phyloP scores from a whole-genome alignment of 2,888 invertebrate genomes.

The Drosophila multiciliata region DNA sequence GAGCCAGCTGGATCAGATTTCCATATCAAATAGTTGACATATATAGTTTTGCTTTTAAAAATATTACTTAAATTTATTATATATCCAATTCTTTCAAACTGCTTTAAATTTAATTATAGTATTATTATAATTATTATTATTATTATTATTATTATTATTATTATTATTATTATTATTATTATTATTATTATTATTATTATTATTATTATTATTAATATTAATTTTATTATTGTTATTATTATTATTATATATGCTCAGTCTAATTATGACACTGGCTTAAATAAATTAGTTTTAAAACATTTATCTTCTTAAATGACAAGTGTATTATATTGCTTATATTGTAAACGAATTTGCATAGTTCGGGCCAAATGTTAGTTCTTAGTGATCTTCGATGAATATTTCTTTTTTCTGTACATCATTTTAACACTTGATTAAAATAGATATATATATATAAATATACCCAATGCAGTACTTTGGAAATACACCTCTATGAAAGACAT shows the following conservation, averaged over 20 bases:
- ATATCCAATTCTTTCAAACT: not conserved
- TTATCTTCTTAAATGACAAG: not conserved
- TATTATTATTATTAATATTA: too few relatives aligned
- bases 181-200: too few relatives aligned
- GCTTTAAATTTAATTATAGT: not conserved
- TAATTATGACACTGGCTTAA: fast-evolving
- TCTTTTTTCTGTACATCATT: not conserved
- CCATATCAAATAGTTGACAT: not conserved
- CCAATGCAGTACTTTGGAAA: not conserved
- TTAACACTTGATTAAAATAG: not conserved
- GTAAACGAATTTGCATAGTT: too few relatives aligned
- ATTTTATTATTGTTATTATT: too few relatives aligned
- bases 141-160: too few relatives aligned
- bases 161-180: too few relatives aligned
- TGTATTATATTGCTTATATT: not conserved
- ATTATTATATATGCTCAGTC: not conserved
- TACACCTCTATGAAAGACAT: conserved; percentile 1
- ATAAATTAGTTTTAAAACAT: not conserved
- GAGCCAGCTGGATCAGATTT: not conserved
- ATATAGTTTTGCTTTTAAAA: not conserved
- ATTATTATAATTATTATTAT: too few relatives aligned
- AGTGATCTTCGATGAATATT: not conserved
- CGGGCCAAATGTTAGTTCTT: not conserved
- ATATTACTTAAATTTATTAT: too few relatives aligned
- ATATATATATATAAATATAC: too few relatives aligned